Base-by-base conservation (phyloP, 2,888 invertebrate genomes). In the Pachydiplax longipennis region DNA sequence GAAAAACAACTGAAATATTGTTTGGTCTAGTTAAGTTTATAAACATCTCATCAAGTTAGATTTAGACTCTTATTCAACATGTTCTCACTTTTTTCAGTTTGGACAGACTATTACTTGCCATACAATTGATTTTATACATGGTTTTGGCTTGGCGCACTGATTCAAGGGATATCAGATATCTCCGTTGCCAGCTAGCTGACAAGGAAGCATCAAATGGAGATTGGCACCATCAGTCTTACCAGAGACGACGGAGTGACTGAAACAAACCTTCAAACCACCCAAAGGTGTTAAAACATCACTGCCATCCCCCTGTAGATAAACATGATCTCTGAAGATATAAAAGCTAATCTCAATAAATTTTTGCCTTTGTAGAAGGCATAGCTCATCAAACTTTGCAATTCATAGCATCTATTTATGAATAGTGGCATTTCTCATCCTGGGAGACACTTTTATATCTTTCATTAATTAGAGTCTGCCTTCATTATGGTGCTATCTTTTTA, bases 191-290 rank as follows among this genome's bases (percentile, higher is more conserved):
- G n/a, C 10, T 87, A n/a, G 87, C 58, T 18, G 87, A 87, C 37
- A 87, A 87, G 6, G 87, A 87, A 48, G n/a, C 87, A 37, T 73
- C 73, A 18, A 87, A 87, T 87, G 87, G 87, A 61, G 40, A 87
- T 37, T 87, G 87, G 87, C 87, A 37, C n/a, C 61, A 65, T 61
- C 22, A 58, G n/a, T 10, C 87, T 8, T 83, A 25, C 58, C 58
- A 22, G n/a, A 61, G 35, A 37, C 53, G 37, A 37, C 61, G 15
- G 13, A 37, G n/a, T n/a, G 58, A 87, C 22, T 73, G 65, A 13
- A 22, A 37, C 53, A 5, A 37, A n/a, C n/a, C 22, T 37, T 4
- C 22, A 2, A 2, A 40, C 6, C 31, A 25, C 10, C 12, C 22
- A 61, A 61, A n/a, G 35, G 35, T 37, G 37, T 31, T 15, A 61